Percentiles rank a stretch among this genome's conserved stretches.
Evolutionary conservation across 2,888 invertebrate genomes (phyloP).

Genomic region (Lasioglossum calceatum): DNA sequence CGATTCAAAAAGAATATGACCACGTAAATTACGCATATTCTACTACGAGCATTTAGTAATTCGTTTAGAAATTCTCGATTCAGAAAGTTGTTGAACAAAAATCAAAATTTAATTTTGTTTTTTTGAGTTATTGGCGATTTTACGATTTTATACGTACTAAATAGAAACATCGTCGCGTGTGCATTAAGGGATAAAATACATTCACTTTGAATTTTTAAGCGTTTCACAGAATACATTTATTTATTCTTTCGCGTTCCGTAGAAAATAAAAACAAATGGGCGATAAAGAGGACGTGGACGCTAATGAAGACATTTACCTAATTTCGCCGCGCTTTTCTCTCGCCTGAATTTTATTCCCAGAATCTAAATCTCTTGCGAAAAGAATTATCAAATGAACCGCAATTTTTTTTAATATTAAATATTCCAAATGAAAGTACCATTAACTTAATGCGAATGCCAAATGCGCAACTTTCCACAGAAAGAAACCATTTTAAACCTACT

Average conservation of each 20-base stretch:
- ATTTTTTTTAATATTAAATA: not conserved
- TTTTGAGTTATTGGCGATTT: not conserved
- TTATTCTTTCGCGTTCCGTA: not conserved
- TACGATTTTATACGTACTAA: not conserved
- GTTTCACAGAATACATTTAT: not conserved
- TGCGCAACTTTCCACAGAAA: not conserved
- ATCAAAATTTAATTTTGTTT: not conserved
- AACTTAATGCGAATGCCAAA: not conserved
- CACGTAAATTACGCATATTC: not conserved
- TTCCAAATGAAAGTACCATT: not conserved
- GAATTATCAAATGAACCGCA: not conserved
- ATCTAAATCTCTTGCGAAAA: not conserved
- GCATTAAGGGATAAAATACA: not conserved
- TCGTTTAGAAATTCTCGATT: not conserved
- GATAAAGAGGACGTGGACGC: slow-evolving; percentile 3
- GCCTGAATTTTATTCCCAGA: slow-evolving; percentile 3
- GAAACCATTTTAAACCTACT: not conserved
- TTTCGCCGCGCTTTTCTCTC: not conserved
- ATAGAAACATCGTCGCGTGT: not conserved
- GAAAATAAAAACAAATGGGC: not conserved
- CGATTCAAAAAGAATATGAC: not conserved
- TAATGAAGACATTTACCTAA: slow-evolving; percentile 15
- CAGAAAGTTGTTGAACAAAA: not conserved
- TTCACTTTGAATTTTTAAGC: not conserved
- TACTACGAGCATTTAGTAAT: not conserved